Percentiles rank a stretch among this genome's conserved stretches.
These are phyloP conservation scores for Galeruca laticollis DNA, from an alignment of 2,888 invertebrate genomes.

Conservation along the genomic window DNA sequence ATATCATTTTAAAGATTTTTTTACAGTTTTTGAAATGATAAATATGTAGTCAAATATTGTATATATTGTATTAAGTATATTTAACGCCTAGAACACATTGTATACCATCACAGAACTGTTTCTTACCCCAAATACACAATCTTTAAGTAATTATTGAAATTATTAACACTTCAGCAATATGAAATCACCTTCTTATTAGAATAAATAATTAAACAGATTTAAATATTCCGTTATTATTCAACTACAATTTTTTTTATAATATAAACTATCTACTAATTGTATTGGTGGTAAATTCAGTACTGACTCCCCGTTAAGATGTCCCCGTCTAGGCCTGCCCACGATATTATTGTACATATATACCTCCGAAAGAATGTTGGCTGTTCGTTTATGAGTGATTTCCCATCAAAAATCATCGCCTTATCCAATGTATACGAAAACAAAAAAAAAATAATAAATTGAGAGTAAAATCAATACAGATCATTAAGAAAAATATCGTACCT, in stretches of 20 bases:
- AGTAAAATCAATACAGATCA: conserved; percentile 62
- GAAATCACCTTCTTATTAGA: background rate
- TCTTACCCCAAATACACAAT: conserved; percentile 37
- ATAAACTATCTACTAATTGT: background rate
- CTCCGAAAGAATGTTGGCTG: conserved; percentile 68
- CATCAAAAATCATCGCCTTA: conserved; percentile 74
- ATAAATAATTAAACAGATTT: background rate
- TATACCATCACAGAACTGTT: conserved; percentile 47
- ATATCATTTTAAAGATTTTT: conserved; percentile 59
- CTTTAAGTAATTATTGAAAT: background rate
- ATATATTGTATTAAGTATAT: conserved; percentile 58
- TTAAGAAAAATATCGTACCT: conserved; percentile 66
- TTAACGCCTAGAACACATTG: conserved; percentile 55
- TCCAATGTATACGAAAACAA: conserved; percentile 76
- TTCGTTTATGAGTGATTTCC: conserved; percentile 68
- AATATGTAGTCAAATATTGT: conserved; percentile 48
- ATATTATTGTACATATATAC: conserved; percentile 64
- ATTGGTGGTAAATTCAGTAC: conserved; percentile 10
- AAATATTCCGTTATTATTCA: too few relatives aligned
- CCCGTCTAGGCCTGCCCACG: conserved; percentile 42
- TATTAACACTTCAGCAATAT: background rate
- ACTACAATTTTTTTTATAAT: too few relatives aligned
- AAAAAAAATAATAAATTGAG: conserved; percentile 50
- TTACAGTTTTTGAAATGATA: conserved; percentile 59
- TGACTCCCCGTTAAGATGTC: conserved; percentile 22